phyloP scores from a whole-genome alignment of 2,888 invertebrate species.

The Dasypolia templi region DNA sequence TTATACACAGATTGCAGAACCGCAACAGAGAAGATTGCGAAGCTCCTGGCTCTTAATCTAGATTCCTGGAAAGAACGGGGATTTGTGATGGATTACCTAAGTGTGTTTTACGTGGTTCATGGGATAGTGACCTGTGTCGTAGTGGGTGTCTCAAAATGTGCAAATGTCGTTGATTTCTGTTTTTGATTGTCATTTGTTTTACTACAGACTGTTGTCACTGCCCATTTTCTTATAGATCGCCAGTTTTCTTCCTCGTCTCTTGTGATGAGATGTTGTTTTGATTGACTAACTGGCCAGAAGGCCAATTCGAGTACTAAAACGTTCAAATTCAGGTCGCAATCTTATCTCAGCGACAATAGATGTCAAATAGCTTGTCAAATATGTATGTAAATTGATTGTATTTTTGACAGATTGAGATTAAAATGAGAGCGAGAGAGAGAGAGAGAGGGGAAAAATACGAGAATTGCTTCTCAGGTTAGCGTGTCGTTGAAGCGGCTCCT shows the following conservation, averaged over 20 bases:
- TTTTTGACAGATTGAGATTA: no score
- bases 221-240: neutral
- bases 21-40: conserved; percentile 53
- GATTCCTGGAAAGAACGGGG: conserved; percentile 27
- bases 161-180: no score
- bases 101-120: conserved; percentile 6
- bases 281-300: neutral
- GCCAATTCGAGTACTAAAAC: no score
- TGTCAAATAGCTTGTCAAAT: no score
- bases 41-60: conserved; percentile 41
- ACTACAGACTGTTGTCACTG: neutral
- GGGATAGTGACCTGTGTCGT: neutral
- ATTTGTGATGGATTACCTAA: conserved; percentile 32
- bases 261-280: neutral
- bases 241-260: neutral
- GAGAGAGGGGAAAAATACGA: no score
- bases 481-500: no score
- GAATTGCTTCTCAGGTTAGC: no score
- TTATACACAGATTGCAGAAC: conserved; percentile 72
- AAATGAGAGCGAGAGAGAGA: no score
- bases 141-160: neutral
- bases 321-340: no score
- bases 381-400: no score
- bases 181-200: no score
- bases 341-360: no score